phyloP scores from a whole-genome alignment of 2,888 invertebrate species.

The Sarcophaga subvicina region DNA sequence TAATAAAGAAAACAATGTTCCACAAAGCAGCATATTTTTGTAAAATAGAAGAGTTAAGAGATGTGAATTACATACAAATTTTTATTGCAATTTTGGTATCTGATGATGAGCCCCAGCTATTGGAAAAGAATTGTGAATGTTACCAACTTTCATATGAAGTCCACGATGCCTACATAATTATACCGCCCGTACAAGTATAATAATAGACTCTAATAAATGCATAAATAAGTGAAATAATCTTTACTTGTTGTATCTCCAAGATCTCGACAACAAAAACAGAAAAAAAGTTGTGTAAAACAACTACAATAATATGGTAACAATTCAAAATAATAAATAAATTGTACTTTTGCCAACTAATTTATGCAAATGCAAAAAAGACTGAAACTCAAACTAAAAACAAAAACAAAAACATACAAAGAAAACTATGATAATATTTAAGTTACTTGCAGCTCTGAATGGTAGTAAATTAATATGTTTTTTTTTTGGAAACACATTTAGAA shows the following conservation, averaged over 20 bases:
- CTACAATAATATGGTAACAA: constrained; percentile 18
- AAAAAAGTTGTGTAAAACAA: constrained; percentile 45
- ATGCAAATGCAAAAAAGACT: constrained; percentile 48
- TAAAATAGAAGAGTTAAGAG: neutral
- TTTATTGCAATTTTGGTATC: too few relatives aligned
- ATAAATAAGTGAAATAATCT: constrained; percentile 42
- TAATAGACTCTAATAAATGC: constrained; percentile 9
- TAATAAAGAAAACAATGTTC: neutral
- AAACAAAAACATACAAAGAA: neutral
- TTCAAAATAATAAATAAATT: constrained; percentile 60
- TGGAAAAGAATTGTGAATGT: neutral
- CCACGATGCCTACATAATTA: neutral
- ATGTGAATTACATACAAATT: too few relatives aligned
- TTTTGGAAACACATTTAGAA: constrained; percentile 12
- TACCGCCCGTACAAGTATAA: neutral
- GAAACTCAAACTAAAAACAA: neutral
- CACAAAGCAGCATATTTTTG: neutral
- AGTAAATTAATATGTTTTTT: constrained; percentile 54
- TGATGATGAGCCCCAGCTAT: too few relatives aligned
- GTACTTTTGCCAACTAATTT: constrained; percentile 56
- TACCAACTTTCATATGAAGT: neutral
- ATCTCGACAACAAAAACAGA: constrained; percentile 41
- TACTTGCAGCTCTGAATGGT: constrained; percentile 16
- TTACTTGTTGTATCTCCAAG: constrained; percentile 53
- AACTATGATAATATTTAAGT: constrained; percentile 31